Percentiles rank a stretch among this genome's conserved stretches.
These are phyloP conservation scores for Phoenicopterus ruber DNA, from an alignment of 2,113 vertebrate species.

Conservation along the genomic window DNA sequence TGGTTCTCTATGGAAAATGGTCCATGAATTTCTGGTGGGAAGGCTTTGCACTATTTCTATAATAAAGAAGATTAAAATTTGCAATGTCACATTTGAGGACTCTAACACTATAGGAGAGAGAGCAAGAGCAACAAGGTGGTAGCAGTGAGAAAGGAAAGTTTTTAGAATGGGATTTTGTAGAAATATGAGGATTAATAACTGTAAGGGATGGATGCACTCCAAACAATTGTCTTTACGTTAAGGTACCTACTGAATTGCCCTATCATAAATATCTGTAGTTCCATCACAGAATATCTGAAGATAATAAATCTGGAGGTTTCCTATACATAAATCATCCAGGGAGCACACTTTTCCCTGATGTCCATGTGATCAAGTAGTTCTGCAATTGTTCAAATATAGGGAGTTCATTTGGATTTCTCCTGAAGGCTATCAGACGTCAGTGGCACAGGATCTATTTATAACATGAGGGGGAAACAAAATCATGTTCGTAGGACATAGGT, in stretches of 20 bases:
- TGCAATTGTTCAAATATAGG: background rate
- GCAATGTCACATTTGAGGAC: background rate
- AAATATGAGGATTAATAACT: background rate
- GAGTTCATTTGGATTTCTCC: background rate
- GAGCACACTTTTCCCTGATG: background rate
- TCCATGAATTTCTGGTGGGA: background rate
- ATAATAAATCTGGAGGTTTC: background rate
- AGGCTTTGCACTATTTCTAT: background rate
- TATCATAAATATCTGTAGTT: background rate
- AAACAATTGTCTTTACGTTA: background rate
- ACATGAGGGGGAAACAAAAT: background rate
- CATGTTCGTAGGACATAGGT: background rate
- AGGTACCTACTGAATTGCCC: background rate
- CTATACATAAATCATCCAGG: background rate
- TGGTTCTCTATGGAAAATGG: background rate
- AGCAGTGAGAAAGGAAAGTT: background rate
- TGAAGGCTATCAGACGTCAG: fast-evolving
- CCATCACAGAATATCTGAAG: background rate
- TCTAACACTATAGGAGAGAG: background rate
- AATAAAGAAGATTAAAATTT: background rate
- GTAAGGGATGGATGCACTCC: background rate
- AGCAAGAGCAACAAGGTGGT: background rate
- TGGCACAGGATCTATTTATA: background rate
- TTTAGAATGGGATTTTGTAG: background rate
- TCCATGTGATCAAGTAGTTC: background rate